Conservation (phyloP, 2,797 vertebrate species). For the Microctenopoma stevenorrisi region DNA sequence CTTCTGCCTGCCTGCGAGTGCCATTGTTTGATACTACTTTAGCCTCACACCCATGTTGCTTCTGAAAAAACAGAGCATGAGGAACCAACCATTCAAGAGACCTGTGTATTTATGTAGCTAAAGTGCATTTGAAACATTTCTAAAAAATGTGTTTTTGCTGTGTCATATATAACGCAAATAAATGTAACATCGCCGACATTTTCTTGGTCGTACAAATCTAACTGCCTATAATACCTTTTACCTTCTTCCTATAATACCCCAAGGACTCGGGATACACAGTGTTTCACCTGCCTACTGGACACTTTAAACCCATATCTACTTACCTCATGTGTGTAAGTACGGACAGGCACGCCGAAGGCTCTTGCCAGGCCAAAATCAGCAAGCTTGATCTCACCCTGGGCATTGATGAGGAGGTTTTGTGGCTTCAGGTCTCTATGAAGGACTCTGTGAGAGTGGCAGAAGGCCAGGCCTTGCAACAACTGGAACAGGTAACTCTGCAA, state of each 20-base stretch:
- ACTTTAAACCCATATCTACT: background rate
- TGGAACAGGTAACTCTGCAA: slow-evolving; percentile 95
- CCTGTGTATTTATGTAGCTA: too few relatives aligned
- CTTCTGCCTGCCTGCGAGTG: background rate
- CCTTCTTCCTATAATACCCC: too few relatives aligned
- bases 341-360: slow-evolving; percentile 94
- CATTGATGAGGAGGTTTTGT: slow-evolving; percentile 95
- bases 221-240: too few relatives aligned
- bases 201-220: too few relatives aligned
- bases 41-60: background rate
- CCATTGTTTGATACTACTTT: background rate
- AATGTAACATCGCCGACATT: too few relatives aligned
- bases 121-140: background rate
- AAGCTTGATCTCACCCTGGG: slow-evolving; percentile 94
- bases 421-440: slow-evolving; percentile 97
- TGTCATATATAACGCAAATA: background rate
- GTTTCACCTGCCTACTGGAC: too few relatives aligned
- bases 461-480: slow-evolving; percentile 94
- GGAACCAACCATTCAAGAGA: too few relatives aligned
- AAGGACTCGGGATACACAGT: too few relatives aligned
- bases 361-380: slow-evolving; percentile 95
- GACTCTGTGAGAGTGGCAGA: slow-evolving; percentile 96
- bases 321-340: slow-evolving; percentile 96
- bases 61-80: background rate
- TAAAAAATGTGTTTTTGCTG: background rate